phyloP scores from a whole-genome alignment of 2,888 invertebrate genomes.

The Acrobasis suavella region DNA sequence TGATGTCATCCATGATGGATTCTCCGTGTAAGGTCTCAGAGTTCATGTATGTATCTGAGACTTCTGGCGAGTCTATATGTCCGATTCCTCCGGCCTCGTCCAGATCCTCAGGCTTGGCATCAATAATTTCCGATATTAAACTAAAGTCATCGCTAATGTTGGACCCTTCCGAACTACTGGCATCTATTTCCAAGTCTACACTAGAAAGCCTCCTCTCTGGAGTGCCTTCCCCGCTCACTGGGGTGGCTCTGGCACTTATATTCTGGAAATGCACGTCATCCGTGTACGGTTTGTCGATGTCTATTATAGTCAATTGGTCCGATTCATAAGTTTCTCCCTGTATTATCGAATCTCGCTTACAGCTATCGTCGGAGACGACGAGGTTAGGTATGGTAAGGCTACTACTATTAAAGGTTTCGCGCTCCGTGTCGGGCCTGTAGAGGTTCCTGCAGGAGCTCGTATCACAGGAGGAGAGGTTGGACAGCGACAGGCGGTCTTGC shows the following conservation, averaged over 20 bases:
- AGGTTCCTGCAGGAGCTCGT: slow-evolving; percentile 76
- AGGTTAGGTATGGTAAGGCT: slow-evolving; percentile 77
- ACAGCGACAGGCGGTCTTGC: slow-evolving; percentile 66
- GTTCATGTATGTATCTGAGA: slow-evolving; percentile 86
- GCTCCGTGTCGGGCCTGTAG: slow-evolving; percentile 58
- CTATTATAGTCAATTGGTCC: slow-evolving; percentile 86
- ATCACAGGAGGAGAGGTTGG: slow-evolving; percentile 74
- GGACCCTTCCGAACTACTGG: slow-evolving; percentile 84
- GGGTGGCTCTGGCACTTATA: slow-evolving; percentile 55
- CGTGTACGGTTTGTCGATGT: slow-evolving; percentile 81
- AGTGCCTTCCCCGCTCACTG: slow-evolving; percentile 67
- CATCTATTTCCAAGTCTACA: slow-evolving; percentile 77
- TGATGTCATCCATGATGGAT: slow-evolving; percentile 90
- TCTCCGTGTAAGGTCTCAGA: slow-evolving; percentile 90
- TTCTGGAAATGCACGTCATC: slow-evolving; percentile 72
- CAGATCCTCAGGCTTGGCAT: slow-evolving; percentile 70
- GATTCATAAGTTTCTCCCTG: slow-evolving; percentile 81
- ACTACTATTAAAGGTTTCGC: slow-evolving; percentile 64
- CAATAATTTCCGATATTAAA: slow-evolving; percentile 86
- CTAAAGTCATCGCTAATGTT: slow-evolving; percentile 88
- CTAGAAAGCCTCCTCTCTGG: slow-evolving; percentile 71
- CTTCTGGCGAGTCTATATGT: slow-evolving; percentile 92
- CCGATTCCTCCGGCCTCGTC: slow-evolving; percentile 84
- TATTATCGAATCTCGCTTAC: slow-evolving; percentile 69
- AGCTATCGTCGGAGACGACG: slow-evolving; percentile 75